Evolutionary conservation across 2,113 vertebrate species (phyloP).

Genomic region (Equus quagga): DNA sequence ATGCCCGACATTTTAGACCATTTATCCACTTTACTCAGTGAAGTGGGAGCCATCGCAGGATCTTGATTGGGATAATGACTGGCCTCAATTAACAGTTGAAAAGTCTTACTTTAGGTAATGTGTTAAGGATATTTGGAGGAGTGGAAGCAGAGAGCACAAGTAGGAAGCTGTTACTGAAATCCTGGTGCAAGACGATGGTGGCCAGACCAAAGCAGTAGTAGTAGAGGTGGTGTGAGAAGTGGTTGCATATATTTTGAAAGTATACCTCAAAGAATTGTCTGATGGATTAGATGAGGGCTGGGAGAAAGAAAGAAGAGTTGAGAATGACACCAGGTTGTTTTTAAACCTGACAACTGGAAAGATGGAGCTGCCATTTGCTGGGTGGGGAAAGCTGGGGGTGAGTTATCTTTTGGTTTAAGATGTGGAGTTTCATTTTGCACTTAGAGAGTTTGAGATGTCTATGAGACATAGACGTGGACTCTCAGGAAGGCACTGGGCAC

Average conservation of each 20-base stretch:
- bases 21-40: neutral
- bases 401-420: neutral
- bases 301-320: neutral
- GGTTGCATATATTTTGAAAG: neutral
- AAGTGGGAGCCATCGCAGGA: neutral
- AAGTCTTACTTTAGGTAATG: neutral
- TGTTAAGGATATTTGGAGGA: neutral
- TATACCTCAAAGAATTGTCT: neutral
- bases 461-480: rapidly evolving
- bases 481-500: neutral
- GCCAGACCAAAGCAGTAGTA: neutral
- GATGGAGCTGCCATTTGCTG: neutral
- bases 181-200: neutral
- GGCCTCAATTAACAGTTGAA: neutral
- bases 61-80: neutral
- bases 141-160: neutral
- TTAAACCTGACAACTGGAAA: neutral
- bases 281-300: neutral
- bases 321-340: neutral
- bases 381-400: neutral
- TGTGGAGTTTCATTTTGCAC: neutral
- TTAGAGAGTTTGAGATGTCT: neutral
- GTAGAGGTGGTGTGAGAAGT: no score
- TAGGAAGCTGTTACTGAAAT: neutral
- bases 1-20: neutral